Conservation (phyloP, 1,140 invertebrate genomes). For the Trachymyrmex cornetzi region DNA sequence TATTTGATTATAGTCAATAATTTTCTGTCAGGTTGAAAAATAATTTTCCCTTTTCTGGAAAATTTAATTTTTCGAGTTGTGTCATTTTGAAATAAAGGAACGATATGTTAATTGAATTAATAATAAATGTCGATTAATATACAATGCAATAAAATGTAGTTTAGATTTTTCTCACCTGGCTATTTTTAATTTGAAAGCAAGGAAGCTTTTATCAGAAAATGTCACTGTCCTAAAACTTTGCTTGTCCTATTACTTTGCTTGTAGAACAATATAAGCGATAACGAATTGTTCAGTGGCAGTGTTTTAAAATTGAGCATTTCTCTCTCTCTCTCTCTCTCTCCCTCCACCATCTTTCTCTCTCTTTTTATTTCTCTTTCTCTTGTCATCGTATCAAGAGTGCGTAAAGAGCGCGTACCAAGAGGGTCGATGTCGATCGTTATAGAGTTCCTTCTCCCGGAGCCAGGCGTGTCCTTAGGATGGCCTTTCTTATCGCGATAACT, state of each 20-base stretch:
- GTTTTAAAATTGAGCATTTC: slow-evolving; percentile 65
- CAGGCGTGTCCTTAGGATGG: slow-evolving; percentile 84
- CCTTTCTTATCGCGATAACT: slow-evolving; percentile 84
- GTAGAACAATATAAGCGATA: background rate
- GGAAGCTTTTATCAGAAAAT: background rate
- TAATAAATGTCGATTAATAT: background rate
- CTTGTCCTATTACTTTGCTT: background rate
- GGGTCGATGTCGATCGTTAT: slow-evolving; percentile 73
- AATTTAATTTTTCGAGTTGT: too few species aligned
- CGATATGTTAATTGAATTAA: background rate
- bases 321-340: background rate
- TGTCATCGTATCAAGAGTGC: slow-evolving; percentile 28
- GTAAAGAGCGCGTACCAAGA: slow-evolving; percentile 31
- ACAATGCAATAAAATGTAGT: background rate
- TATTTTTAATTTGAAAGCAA: background rate
- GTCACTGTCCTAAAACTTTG: background rate
- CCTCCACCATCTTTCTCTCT: background rate
- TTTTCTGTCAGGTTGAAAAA: too few species aligned
- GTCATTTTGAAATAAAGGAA: too few species aligned
- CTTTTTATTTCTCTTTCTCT: background rate
- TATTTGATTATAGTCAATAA: too few species aligned
- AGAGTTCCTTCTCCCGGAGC: slow-evolving; percentile 65
- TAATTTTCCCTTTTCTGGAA: too few species aligned
- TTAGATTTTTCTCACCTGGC: background rate
- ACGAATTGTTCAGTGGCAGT: slow-evolving; percentile 56